Evolutionary conservation across 30 jellyfish, hydroid and myxozoan genomes (phyloP).

Genomic region (Chironex yamaguchii): DNA sequence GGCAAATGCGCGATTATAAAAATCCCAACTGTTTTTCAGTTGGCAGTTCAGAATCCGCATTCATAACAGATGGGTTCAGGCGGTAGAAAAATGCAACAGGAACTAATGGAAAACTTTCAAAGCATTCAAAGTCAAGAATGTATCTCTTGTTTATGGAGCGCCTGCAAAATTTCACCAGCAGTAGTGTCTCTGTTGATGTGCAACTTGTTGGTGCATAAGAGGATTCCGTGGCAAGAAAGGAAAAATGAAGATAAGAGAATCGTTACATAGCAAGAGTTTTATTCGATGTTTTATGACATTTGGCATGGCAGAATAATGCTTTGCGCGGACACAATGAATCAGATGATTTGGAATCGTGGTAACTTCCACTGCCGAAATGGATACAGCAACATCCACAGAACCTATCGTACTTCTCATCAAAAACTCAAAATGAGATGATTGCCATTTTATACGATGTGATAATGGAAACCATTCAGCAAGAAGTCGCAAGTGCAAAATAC

Average conservation of each 20-base stretch:
- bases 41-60: constrained; percentile 37
- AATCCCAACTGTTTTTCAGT: constrained; percentile 2
- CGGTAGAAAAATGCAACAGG: constrained; percentile 50
- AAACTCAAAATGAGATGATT: constrained; percentile 54
- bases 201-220: constrained; percentile 57
- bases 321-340: constrained; percentile 53
- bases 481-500: constrained; percentile 32
- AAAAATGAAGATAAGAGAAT: constrained; percentile 32
- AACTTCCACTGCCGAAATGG: constrained; percentile 61
- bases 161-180: constrained; percentile 21
- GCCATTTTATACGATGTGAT: constrained; percentile 21
- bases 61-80: constrained; percentile 8
- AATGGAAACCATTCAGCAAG: constrained; percentile 8
- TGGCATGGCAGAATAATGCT: constrained; percentile 61
- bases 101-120: constrained; percentile 24
- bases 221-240: constrained; percentile 20
- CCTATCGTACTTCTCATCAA: constrained; percentile 21
- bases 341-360: constrained; percentile 10
- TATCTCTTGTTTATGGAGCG: constrained; percentile 42
- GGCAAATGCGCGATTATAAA: too few species aligned
- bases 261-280: not conserved
- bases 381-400: constrained; percentile 63
- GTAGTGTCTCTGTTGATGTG: constrained; percentile 22
- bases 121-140: constrained; percentile 29
- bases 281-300: constrained; percentile 38